Evolutionary conservation across 2,113 vertebrate species (phyloP).

Genomic region (Nothoprocta perdicaria): DNA sequence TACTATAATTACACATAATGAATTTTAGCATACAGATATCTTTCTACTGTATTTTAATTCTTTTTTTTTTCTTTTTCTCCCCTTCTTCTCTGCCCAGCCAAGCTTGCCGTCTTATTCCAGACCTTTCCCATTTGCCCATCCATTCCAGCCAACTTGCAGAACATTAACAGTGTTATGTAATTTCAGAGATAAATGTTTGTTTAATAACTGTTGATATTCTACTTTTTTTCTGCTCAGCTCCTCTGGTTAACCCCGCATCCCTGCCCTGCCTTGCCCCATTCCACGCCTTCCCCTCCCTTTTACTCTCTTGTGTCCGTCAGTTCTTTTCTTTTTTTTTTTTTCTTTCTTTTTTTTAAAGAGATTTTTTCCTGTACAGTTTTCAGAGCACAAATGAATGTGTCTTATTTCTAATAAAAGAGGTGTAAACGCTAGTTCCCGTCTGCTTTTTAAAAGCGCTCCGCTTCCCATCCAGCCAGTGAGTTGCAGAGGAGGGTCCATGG

Average conservation of each 20-base stretch:
- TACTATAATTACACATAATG: constrained; percentile 90
- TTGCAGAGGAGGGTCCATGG: background rate
- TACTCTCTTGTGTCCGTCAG: constrained; percentile 28
- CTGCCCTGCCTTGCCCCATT: constrained; percentile 45
- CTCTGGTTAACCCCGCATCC: constrained; percentile 16
- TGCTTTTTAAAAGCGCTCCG: constrained; percentile 34
- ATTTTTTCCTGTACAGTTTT: constrained; percentile 90
- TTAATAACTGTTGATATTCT: constrained; percentile 85
- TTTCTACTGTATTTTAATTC: constrained; percentile 91
- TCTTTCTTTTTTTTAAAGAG: too few relatives aligned
- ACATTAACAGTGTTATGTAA: constrained; percentile 86
- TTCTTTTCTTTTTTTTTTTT: background rate
- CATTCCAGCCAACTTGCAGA: constrained; percentile 74
- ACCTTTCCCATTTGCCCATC: background rate
- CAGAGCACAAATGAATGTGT: constrained; percentile 97
- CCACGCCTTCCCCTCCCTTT: constrained; percentile 15
- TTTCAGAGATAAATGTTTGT: constrained; percentile 85
- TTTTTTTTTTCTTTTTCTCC: constrained; percentile 20
- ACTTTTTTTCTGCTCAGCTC: constrained; percentile 62
- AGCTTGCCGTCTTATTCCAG: background rate
- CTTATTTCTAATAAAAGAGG: constrained; percentile 95
- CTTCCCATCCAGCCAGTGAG: background rate
- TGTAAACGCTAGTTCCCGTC: constrained; percentile 50
- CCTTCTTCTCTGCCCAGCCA: rapidly evolving
- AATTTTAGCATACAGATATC: constrained; percentile 91